These are phyloP conservation scores for Antheraea mylitta DNA, from an alignment of 1,140 invertebrate genomes.

Conservation along the genomic window DNA sequence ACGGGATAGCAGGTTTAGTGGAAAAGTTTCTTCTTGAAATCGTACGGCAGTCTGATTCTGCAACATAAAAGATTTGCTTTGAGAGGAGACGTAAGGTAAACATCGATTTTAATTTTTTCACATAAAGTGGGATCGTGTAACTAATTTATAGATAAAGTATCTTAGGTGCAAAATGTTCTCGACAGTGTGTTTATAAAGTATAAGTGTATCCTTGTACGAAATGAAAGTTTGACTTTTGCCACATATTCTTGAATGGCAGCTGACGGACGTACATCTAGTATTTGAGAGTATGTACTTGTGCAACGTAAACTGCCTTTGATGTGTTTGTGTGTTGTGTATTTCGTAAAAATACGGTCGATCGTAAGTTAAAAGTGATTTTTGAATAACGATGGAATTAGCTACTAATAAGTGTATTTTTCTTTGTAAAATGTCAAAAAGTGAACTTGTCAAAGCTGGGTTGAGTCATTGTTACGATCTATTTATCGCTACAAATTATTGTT, in stretches of 20 bases:
- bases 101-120: conserved; percentile 77
- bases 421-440: conserved; percentile 72
- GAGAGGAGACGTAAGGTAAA: conserved; percentile 78
- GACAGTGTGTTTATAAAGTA: conserved; percentile 73
- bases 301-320: conserved; percentile 56
- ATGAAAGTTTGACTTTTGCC: conserved; percentile 79
- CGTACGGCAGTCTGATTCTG: conserved; percentile 73
- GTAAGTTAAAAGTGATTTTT: conserved; percentile 38
- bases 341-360: conserved; percentile 9
- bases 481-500: conserved; percentile 48
- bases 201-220: conserved; percentile 78
- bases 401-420: conserved; percentile 66
- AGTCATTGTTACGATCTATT: conserved; percentile 70
- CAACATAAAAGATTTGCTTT: conserved; percentile 78
- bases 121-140: conserved; percentile 62
- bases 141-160: conserved; percentile 46
- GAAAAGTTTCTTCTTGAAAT: conserved; percentile 70
- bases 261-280: conserved; percentile 70
- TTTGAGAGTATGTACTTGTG: conserved; percentile 61
- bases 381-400: conserved; percentile 44
- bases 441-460: conserved; percentile 76
- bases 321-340: not conserved
- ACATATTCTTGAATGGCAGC: conserved; percentile 79
- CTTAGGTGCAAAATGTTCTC: conserved; percentile 43
- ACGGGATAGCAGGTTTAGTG: conserved; percentile 65